These are phyloP conservation scores for Malaclemys terrapin DNA, from an alignment of 2,113 vertebrate species.

Conservation along the genomic window DNA sequence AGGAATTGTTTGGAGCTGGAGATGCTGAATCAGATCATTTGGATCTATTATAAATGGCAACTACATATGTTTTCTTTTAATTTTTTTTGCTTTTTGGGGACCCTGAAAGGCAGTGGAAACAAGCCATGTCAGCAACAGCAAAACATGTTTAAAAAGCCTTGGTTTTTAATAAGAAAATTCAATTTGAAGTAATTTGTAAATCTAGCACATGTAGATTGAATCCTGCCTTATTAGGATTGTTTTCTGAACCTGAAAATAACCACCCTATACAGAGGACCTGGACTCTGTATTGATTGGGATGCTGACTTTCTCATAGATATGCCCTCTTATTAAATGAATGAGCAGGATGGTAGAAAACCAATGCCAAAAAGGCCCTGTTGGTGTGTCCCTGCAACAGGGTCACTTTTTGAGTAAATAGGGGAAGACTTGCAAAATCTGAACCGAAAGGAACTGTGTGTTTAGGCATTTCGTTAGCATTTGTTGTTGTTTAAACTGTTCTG, in stretches of 20 bases:
- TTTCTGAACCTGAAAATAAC: background rate
- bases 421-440: constrained; percentile 33
- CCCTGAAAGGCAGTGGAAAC: background rate
- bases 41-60: background rate
- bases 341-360: background rate
- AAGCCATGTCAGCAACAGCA: rapidly evolving
- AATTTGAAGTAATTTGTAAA: background rate
- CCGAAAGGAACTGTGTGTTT: constrained; percentile 13
- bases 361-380: constrained; percentile 7
- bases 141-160: background rate
- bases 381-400: background rate
- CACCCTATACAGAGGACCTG: background rate
- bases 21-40: constrained; percentile 14
- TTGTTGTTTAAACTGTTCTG: constrained; percentile 51
- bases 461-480: constrained; percentile 53
- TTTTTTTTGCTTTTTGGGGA: background rate
- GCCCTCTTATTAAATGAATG: background rate
- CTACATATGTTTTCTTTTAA: background rate
- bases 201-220: rapidly evolving
- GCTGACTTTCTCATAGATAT: background rate
- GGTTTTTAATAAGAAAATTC: background rate
- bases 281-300: background rate
- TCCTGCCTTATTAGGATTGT: background rate
- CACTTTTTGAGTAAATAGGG: background rate
- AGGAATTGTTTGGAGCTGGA: background rate